These are phyloP conservation scores for Anguilla japonica DNA, from an alignment of 2,113 vertebrate genomes.

Conservation along the genomic window DNA sequence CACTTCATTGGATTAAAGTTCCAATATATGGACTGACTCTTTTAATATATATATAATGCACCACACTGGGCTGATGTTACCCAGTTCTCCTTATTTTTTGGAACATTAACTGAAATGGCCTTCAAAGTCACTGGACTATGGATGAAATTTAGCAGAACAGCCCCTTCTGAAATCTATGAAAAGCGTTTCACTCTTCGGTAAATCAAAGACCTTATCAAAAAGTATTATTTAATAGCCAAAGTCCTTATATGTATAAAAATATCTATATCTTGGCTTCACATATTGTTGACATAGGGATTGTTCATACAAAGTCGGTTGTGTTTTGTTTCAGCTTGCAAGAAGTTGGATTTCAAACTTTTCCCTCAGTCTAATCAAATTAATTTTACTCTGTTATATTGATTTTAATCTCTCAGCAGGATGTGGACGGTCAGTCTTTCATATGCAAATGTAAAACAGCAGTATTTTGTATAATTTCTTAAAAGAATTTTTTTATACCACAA, in stretches of 20 bases:
- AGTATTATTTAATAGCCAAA: neutral
- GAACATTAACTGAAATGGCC: constrained; percentile 15
- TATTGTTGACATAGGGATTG: too few relatives aligned
- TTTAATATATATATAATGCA: neutral
- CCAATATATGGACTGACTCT: constrained; percentile 17
- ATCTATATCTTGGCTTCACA: neutral
- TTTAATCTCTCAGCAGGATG: too few relatives aligned
- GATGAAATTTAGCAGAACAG: constrained; percentile 5
- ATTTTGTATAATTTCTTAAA: neutral
- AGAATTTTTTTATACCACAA: neutral
- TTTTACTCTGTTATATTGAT: too few relatives aligned
- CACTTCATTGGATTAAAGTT: constrained; percentile 30
- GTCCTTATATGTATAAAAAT: neutral
- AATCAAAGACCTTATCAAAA: constrained; percentile 6
- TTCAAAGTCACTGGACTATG: neutral
- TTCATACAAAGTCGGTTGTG: too few relatives aligned
- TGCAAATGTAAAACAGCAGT: neutral
- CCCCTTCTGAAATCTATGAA: constrained; percentile 2
- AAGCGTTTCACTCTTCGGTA: constrained; percentile 20
- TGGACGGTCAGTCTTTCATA: too few relatives aligned
- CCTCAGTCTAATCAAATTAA: neutral
- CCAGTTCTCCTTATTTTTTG: neutral
- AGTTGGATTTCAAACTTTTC: neutral
- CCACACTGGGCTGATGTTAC: neutral
- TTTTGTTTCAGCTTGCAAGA: neutral